Base-by-base conservation (phyloP, 2,888 invertebrate species). In the Cryptocephalus primarius region DNA sequence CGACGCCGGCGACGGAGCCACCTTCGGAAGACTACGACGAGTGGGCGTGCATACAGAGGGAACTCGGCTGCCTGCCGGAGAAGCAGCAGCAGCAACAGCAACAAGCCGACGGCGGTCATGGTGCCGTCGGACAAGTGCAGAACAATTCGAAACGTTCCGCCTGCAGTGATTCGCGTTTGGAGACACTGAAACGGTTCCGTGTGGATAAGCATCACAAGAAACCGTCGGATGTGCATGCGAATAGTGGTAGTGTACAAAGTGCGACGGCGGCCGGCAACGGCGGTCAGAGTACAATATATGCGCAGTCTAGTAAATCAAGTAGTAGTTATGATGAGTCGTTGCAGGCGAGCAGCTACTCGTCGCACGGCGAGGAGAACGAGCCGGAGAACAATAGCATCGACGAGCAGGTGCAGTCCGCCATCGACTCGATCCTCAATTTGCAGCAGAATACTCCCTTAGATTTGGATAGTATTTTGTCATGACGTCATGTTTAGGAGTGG, bases 321-420 rank as follows among this genome's bases (percentile, higher is more conserved):
- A 36, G 43, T 32, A 46, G 45, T 39, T 51, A 46, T 34, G 22
- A 22, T 6, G 51, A 52, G 41, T 48, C 41, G 9, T 12, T 49
- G n/a, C 49, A 54, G 36, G 52, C 54, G 42, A 51, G 48, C 49
- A 53, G 49, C 46, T 53, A 49, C 40, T 51, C 50, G 11, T 49
- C 52, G 12, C 53, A 55, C 33, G 52, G 55, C 33, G 60, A 60
- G 14, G 61, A 60, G 32, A 61, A 60, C 51, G 63, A 62, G 45
- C 57, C 58, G 33, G 65, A 67, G 48, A 66, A 66, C 57, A 82
- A 82, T 58, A 82, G 82, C 58, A 82, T 84, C 49, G 83, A 82
- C 55, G 81, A 83, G 32, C 85, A 87, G 67, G 85, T 87, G 51
- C 85, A 86, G 66, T 84, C 82, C 62, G 86, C 86, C 52, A 86